phyloP scores from a whole-genome alignment of 1,140 invertebrate species.

The Spodoptera litura region DNA sequence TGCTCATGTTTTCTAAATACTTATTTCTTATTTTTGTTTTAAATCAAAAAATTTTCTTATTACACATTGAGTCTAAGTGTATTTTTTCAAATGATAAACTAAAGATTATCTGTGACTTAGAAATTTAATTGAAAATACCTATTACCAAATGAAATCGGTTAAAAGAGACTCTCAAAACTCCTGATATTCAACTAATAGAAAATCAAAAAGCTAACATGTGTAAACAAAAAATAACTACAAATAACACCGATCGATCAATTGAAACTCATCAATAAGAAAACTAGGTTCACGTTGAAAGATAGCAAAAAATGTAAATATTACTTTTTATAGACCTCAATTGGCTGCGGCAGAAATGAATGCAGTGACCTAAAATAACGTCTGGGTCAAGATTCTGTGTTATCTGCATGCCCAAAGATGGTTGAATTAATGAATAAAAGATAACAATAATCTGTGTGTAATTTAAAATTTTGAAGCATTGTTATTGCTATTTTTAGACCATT shows the following conservation, averaged over 20 bases:
- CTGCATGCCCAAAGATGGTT: slow-evolving; percentile 1
- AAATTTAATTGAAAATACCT: too few species aligned
- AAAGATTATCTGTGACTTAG: too few species aligned
- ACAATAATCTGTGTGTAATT: too few species aligned
- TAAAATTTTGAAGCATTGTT: too few species aligned
- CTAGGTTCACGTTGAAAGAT: not conserved
- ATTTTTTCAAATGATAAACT: too few species aligned
- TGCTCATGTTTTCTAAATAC: too few species aligned
- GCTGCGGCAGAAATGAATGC: not conserved
- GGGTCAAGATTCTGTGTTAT: slow-evolving; percentile 14
- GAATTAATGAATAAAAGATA: not conserved
- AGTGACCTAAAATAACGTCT: slow-evolving; percentile 19
- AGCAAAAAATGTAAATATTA: not conserved
- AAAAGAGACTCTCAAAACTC: too few species aligned
- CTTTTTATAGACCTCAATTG: slow-evolving; percentile 12
- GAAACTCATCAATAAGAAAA: slow-evolving; percentile 6
- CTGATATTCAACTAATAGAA: not conserved
- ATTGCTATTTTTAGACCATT: too few species aligned
- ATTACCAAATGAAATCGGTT: too few species aligned
- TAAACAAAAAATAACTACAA: not conserved
- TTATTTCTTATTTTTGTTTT: too few species aligned
- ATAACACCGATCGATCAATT: slow-evolving; percentile 11
- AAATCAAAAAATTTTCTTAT: too few species aligned
- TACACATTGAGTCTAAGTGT: too few species aligned
- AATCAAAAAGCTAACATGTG: not conserved